phyloP scores from a whole-genome alignment of 2,888 invertebrate species.

The Mythimna vitellina region DNA sequence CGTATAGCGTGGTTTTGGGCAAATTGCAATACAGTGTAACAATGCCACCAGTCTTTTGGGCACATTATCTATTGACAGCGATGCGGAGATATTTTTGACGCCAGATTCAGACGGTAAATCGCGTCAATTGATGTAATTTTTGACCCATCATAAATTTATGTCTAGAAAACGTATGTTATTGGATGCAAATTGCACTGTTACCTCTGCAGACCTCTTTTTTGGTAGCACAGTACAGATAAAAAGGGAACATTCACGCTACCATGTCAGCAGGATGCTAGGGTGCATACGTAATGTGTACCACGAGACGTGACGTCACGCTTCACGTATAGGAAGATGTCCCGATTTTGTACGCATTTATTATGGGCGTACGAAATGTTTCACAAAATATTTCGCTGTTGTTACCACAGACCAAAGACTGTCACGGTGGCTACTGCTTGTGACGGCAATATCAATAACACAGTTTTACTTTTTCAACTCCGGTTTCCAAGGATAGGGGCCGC shows the following conservation, averaged over 20 bases:
- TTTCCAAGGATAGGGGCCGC: too few species aligned
- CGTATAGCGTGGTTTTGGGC: too few species aligned
- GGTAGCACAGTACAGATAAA: slow-evolving; percentile 29
- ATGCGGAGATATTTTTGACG: too few species aligned
- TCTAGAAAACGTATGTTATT: too few species aligned
- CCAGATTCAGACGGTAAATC: too few species aligned
- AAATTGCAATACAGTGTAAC: too few species aligned
- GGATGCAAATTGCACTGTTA: not conserved
- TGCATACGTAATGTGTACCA: slow-evolving; percentile 73
- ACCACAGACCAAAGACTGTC: not conserved
- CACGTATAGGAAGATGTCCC: slow-evolving; percentile 59
- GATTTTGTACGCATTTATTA: slow-evolving; percentile 58
- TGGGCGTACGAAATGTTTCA: slow-evolving; percentile 48
- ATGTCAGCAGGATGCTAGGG: slow-evolving; percentile 73
- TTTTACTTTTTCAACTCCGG: too few species aligned
- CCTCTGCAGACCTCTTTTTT: slow-evolving; percentile 14
- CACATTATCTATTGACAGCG: too few species aligned
- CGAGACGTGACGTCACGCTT: slow-evolving; percentile 68
- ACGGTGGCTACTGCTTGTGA: not conserved
- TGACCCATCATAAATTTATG: too few species aligned
- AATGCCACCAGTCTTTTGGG: too few species aligned
- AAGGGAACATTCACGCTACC: slow-evolving; percentile 57
- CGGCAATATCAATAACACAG: too few species aligned
- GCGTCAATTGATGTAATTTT: too few species aligned
- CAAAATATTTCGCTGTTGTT: slow-evolving; percentile 33